phyloP scores from a whole-genome alignment of 2,888 invertebrate genomes.

The Oxycera nigricornis region DNA sequence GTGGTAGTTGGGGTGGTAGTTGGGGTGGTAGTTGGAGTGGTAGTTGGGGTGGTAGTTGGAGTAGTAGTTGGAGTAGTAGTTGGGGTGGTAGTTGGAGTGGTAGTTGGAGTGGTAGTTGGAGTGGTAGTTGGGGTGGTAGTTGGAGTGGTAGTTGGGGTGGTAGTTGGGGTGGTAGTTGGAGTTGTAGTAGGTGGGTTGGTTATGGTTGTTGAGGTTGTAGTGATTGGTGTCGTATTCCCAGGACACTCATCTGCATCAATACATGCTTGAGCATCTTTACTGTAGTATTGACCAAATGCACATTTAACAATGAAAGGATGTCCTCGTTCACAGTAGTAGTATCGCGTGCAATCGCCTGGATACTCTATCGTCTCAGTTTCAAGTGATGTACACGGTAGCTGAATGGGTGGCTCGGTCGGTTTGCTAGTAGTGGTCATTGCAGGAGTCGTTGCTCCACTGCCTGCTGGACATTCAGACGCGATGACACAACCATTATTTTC shows the following conservation, averaged over 20 bases:
- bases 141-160: background rate
- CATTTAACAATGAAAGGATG: background rate
- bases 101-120: background rate
- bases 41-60: background rate
- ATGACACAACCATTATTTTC: background rate
- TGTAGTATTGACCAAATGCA: background rate
- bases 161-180: background rate
- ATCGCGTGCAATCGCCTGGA: slow-evolving; percentile 22
- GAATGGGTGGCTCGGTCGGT: background rate
- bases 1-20: background rate
- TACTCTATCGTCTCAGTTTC: background rate
- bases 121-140: background rate
- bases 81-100: background rate
- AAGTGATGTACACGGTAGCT: background rate
- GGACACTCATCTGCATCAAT: slow-evolving; percentile 9
- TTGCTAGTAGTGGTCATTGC: background rate
- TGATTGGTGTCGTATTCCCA: background rate
- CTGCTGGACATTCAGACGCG: background rate
- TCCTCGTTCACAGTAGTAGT: background rate
- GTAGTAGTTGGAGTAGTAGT: background rate
- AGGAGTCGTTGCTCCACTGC: background rate
- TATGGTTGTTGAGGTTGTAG: background rate
- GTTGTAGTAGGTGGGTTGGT: background rate
- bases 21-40: background rate
- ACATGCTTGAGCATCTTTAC: background rate